These are phyloP conservation scores for Epsilonema sp. DNA, from an alignment of 2,888 invertebrate genomes.

Conservation along the genomic window DNA sequence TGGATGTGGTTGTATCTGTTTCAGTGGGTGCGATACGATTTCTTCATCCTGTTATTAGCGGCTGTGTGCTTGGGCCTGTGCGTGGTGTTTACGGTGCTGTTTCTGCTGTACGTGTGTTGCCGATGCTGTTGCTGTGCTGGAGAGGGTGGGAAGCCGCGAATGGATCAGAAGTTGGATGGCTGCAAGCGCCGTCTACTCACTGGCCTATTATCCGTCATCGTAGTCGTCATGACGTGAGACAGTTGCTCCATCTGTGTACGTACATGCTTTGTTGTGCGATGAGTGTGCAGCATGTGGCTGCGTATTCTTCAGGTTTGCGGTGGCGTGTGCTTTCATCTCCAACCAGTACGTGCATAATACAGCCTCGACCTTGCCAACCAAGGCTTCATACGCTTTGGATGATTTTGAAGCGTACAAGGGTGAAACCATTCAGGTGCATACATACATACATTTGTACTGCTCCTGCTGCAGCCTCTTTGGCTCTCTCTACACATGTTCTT, in stretches of 20 bases:
- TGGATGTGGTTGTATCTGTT: too few relatives aligned
- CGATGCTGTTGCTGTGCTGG: slow-evolving; percentile 1
- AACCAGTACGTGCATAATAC: slow-evolving; percentile 8
- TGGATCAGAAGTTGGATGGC: slow-evolving; percentile 1
- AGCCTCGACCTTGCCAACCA: slow-evolving; percentile 1
- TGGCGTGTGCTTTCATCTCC: slow-evolving; percentile 6
- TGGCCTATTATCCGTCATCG: neutral
- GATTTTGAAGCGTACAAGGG: slow-evolving; percentile 3
- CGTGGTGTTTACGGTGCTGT: slow-evolving; percentile 1
- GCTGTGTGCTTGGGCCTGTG: neutral
- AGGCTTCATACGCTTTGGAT: neutral
- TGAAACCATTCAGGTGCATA: slow-evolving; percentile 1
- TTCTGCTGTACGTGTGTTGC: neutral
- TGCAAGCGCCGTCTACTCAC: slow-evolving; percentile 1
- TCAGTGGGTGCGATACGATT: slow-evolving; percentile 2
- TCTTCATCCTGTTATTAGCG: neutral
- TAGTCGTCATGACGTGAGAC: slow-evolving; percentile 4
- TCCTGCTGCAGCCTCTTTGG: too few relatives aligned
- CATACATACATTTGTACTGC: neutral
- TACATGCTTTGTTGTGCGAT: too few relatives aligned
- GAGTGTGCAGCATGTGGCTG: too few relatives aligned
- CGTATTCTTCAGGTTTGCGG: slow-evolving; percentile 4
- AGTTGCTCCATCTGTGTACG: too few relatives aligned
- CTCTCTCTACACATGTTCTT: too few relatives aligned
- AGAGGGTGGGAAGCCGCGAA: neutral